Base-by-base conservation (phyloP, 2,113 vertebrate genomes). In the Collichthys lucidus region DNA sequence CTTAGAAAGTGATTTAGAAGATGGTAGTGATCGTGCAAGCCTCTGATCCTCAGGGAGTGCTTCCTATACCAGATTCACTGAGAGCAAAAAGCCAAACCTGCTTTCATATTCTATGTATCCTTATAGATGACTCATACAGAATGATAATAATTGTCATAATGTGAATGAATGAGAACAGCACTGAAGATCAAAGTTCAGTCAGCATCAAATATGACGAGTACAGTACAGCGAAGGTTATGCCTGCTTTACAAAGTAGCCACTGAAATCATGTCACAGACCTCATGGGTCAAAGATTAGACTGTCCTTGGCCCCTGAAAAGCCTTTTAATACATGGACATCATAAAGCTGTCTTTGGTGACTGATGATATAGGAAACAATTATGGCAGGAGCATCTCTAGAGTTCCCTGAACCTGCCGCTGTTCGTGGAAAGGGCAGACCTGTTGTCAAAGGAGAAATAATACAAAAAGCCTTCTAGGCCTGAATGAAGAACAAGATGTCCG, bases 1-100 rank as follows among this genome's bases (percentile, higher is more conserved):
- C 44, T 78, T 56, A 75, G 26, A 29, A 65, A 68, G 84, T 60
- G 40, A 83, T 84, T 69, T 55, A 59, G 56, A 67, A 55, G 66
- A 74, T 24, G 1, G 47, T 44, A 20, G 52, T 20, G 44, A 67
- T 74, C 49, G 14, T 42, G 31, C 40, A 24, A 76, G 71, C 62
- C 44, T 74, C 49, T 29, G 31, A 24, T 61, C 70, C 24, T 46
- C 19, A 1, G 66, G 53, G 50, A 55, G 68, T 35, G n/a, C n/a
- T 56, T 52, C 35, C 17, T 44, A 26, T 56, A 70, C 46, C 59
- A 55, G n/a, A 35, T 11, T 79, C 44, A n/a, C 10, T 19, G 11
- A 77, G 12, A 47, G 19, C 11, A 3, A 62, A 40, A 60, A 77
- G 19, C 46, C 62, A 69, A 80, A 26, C 2, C 2, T 63, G 22